A percentile compares a stretch with the other conserved stretches of the same genome.
Evolutionary conservation across 2,888 invertebrate species (phyloP).

Genomic region (Limenitis camilla): DNA sequence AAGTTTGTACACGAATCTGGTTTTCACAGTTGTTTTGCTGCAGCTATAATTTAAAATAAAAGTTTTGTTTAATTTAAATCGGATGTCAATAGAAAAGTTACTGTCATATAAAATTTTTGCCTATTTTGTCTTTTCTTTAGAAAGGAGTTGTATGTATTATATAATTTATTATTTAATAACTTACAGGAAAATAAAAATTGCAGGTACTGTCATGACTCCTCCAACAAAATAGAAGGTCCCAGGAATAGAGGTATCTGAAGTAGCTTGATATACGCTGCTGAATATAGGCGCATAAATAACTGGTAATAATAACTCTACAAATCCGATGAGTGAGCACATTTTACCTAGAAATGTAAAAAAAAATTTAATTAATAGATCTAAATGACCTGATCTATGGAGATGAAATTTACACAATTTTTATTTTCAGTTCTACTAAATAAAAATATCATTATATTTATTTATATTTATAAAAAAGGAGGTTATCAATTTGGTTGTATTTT

Average conservation of each 20-base stretch:
- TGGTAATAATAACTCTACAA: slow-evolving; percentile 70
- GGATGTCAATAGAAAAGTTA: too few relatives aligned
- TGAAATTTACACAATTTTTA: too few relatives aligned
- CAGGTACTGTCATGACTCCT: slow-evolving; percentile 58
- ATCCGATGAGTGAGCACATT: slow-evolving; percentile 73
- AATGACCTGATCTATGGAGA: too few relatives aligned
- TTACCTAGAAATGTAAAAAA: slow-evolving; percentile 55
- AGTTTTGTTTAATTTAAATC: too few relatives aligned
- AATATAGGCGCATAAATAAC: slow-evolving; percentile 69
- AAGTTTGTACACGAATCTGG: too few relatives aligned
- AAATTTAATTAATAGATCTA: background rate
- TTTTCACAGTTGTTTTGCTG: too few relatives aligned
- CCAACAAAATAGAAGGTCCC: slow-evolving; percentile 71
- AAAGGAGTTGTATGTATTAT: background rate
- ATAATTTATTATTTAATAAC: slow-evolving; percentile 30
- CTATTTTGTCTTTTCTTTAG: background rate
- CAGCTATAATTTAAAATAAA: too few relatives aligned
- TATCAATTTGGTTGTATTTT: too few relatives aligned
- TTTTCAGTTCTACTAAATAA: too few relatives aligned
- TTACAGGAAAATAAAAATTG: slow-evolving; percentile 63
- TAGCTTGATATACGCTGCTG: slow-evolving; percentile 60
- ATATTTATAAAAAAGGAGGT: too few relatives aligned
- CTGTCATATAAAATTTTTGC: too few relatives aligned
- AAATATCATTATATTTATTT: too few relatives aligned
- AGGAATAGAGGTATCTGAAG: slow-evolving; percentile 54